Base-by-base conservation (phyloP, 2,888 invertebrate genomes). In the Zygothrica quintamaculata region DNA sequence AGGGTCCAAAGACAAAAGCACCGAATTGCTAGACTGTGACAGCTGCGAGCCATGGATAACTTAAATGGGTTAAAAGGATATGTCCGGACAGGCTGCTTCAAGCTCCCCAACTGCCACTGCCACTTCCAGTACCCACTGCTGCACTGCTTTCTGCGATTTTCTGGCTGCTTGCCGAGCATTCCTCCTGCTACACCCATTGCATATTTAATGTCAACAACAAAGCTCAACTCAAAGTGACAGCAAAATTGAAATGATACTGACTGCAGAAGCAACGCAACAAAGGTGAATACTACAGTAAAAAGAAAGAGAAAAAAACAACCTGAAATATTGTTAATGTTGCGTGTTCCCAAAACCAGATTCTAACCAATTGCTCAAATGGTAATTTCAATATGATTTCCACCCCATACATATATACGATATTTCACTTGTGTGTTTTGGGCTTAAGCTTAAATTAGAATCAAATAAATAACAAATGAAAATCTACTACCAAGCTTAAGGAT, bases 21-120 rank as follows among this genome's bases (percentile, higher is more conserved):
- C 67, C 52, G 84, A 86, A 81, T 84, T 77, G 81, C 84, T 77
- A 84, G 84, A 84, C 87, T 86, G 87, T 86, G 87, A 86, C 80
- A 80, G 87, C 87, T 80, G 79, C 80, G 66, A 77, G 80, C 77
- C 80, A 84, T 61, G 87, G 87, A 81, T 86, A 86, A 80, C 80
- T 80, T 86, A 84, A 81, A 86, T 69, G 80, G 80, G 80, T 84
- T 81, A 86, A 81, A 80, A 52, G 81, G 84, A 81, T 86, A 84
- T 40, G 65, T 74, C 56, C 65, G 65, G 53, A 37, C 44, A 7
- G 33, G 52, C 60, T 44, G 43, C 46, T 55, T 26, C 47, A 16
- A n/a, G 33, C 42, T 37, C 9, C 43, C 37, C 36, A 8, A 9
- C 18, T 16, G 48, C 5, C 26, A 8, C 11, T 34, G 26, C 15